Evolutionary conservation across 2,888 invertebrate genomes (phyloP).

Genomic region (Lycophotia porphyrea): DNA sequence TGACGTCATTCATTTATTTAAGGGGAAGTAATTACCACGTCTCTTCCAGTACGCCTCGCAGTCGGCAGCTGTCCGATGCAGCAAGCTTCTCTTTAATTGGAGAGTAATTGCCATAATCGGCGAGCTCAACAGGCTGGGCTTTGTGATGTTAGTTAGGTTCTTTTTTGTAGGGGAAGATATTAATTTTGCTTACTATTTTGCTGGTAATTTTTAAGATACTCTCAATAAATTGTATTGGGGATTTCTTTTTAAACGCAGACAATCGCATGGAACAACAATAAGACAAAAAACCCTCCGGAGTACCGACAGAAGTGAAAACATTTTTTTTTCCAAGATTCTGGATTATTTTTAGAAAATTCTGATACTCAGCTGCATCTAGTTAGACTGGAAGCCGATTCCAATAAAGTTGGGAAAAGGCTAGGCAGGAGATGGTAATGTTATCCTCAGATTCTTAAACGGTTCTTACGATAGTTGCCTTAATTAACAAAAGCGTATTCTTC

Average conservation of each 20-base stretch:
- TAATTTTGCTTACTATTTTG: too few relatives aligned
- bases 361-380: too few relatives aligned
- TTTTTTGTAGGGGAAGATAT: background rate
- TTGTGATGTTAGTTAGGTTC: background rate
- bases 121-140: conserved; percentile 36
- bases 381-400: too few relatives aligned
- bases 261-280: too few relatives aligned
- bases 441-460: background rate
- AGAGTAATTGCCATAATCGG: conserved; percentile 54
- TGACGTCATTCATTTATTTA: conserved; percentile 51
- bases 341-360: too few relatives aligned
- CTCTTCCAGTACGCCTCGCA: conserved; percentile 39
- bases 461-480: background rate
- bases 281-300: too few relatives aligned
- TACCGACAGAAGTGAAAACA: too few relatives aligned
- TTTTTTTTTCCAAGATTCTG: too few relatives aligned
- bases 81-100: conserved; percentile 53
- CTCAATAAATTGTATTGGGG: background rate
- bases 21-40: conserved; percentile 50
- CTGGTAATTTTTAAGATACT: background rate
- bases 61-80: conserved; percentile 42
- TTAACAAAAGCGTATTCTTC: background rate
- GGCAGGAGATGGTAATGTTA: background rate
- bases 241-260: too few relatives aligned
- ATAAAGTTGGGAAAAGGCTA: too few relatives aligned